Evolutionary conservation across 2,797 vertebrate genomes (phyloP).

Genomic region (Nannoperca australis): DNA sequence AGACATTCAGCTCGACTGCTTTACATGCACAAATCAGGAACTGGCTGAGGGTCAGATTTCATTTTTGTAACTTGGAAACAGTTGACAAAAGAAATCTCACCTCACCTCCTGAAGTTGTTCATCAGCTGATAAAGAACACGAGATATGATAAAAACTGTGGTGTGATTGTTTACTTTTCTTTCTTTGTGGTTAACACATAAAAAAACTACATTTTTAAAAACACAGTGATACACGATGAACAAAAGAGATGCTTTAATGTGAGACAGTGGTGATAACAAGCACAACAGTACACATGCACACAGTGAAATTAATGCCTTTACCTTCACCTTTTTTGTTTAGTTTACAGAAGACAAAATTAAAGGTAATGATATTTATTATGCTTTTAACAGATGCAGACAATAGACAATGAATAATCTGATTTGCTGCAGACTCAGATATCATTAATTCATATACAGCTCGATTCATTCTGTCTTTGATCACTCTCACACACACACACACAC

Average conservation of each 20-base stretch:
- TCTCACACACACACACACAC: neutral
- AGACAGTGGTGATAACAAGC: too few species aligned
- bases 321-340: too few species aligned
- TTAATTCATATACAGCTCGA: neutral
- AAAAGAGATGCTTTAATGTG: too few species aligned
- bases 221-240: too few species aligned
- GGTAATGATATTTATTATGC: neutral
- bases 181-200: too few species aligned
- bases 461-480: slow-evolving; percentile 11
- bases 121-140: neutral
- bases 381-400: neutral
- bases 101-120: neutral
- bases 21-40: neutral
- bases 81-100: too few species aligned
- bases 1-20: neutral
- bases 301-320: too few species aligned
- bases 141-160: neutral
- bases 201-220: too few species aligned
- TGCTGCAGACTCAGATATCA: neutral
- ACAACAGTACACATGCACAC: too few species aligned
- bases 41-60: neutral
- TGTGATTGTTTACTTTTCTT: too few species aligned
- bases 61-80: too few species aligned
- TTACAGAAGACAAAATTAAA: too few species aligned
- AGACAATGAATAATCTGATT: neutral